A percentile compares a stretch with the other conserved stretches of the same genome.
Conservation (phyloP, 2,888 invertebrate genomes). For the Pyrocoelia pectoralis region DNA sequence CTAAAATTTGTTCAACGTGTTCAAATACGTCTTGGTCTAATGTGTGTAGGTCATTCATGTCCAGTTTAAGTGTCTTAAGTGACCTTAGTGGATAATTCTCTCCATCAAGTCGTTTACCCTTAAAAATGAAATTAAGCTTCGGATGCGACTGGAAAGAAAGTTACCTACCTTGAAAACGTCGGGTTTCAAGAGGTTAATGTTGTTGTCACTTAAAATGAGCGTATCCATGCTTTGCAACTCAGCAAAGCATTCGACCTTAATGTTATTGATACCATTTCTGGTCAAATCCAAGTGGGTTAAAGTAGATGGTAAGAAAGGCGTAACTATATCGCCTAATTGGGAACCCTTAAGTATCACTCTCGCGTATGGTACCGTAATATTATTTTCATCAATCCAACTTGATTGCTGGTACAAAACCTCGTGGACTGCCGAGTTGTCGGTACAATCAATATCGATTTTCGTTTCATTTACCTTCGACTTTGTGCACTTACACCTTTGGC, state of each 20-base stretch:
- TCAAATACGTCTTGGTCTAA: constrained; percentile 79
- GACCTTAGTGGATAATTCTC: constrained; percentile 67
- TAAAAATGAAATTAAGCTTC: constrained; percentile 22
- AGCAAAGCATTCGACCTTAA: constrained; percentile 70
- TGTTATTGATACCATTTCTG: constrained; percentile 68
- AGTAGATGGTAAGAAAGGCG: constrained; percentile 61
- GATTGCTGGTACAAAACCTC: constrained; percentile 14
- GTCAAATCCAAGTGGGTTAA: constrained; percentile 69
- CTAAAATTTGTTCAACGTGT: constrained; percentile 71
- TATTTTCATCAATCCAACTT: constrained; percentile 22
- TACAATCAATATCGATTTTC: constrained; percentile 33
- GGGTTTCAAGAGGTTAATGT: constrained; percentile 68
- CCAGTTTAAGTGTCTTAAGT: constrained; percentile 70
- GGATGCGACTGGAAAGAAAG: neutral
- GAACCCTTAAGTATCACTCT: constrained; percentile 12
- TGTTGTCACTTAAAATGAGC: constrained; percentile 76
- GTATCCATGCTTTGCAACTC: constrained; percentile 68
- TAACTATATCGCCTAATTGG: constrained; percentile 8
- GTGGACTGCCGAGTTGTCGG: constrained; percentile 11
- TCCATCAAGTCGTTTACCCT: constrained; percentile 68
- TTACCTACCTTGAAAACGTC: constrained; percentile 72
- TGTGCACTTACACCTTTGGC: constrained; percentile 25
- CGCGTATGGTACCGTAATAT: neutral
- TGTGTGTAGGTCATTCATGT: constrained; percentile 74
- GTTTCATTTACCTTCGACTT: constrained; percentile 12